Evolutionary conservation across 1,140 invertebrate species (phyloP), one percentile per base, ranked within the genome.

Genomic region (Eumaeus atala): DNA sequence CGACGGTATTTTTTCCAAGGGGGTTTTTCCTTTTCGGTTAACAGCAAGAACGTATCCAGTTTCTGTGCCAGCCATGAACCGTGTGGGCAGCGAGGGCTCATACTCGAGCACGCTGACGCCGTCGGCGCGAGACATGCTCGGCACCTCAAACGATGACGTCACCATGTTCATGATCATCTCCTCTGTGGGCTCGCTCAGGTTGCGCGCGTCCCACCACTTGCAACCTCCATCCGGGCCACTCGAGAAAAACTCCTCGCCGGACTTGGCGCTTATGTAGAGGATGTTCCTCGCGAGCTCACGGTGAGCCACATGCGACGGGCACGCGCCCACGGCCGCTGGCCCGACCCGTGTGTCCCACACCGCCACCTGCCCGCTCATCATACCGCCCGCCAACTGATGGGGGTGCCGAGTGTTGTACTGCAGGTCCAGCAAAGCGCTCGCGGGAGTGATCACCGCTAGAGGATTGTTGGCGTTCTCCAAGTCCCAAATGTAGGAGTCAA

Each of bases 321-420:
- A 91, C 1, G 76, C 65, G 59, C 72, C 91, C 0, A 91, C 89
- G 2, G 93, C 91, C 63, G 90, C 86, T 37, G 89, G 87, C 9
- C 93, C 92, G 51, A 88, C 89, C 14, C 96, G 87, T 5, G 89
- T 89, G 72, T 97, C 96, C 94, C 94, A 97, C 42, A 91, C 89
- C 1, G 91, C 92, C 8, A 95, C 93, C 28, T 77, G 74, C 0
- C 82, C 82, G 51, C 59, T 80, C 4, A 77, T 54, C 12, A 85
- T 42, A 1, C 70, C 79, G 3, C 76, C 82, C 0, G 67, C 91
- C 12, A 99, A 74, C 34, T 91, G 90, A 68, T 96, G 92, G 0
- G 90, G 90, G 80, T 98, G 96, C 76, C 97, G 96, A 1, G 94
- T 93, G 80, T 95, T 96, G 75, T 95, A 99, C 74, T 96, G 95